Percentiles rank a stretch among this genome's conserved stretches.
Evolutionary conservation across 2,888 invertebrate genomes (phyloP).

Genomic region (Epirrhoe alternata): DNA sequence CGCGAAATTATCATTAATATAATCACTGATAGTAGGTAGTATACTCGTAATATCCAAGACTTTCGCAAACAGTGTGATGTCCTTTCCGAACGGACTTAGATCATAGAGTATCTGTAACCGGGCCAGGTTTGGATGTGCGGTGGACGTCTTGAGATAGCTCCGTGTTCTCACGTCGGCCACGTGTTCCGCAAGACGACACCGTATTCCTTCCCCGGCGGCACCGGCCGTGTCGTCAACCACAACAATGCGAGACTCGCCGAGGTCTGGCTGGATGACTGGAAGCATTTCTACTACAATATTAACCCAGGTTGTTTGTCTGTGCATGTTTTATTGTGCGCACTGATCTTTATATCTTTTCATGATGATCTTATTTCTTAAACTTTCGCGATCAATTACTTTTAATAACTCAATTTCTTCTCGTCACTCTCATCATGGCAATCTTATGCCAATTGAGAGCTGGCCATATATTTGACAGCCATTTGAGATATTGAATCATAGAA

Average conservation of each 20-base stretch:
- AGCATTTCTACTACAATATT: conserved; percentile 99
- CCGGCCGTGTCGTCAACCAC: conserved; percentile 98
- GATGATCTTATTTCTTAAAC: neutral
- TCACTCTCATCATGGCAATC: too few species aligned
- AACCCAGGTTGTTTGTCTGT: conserved; percentile 91
- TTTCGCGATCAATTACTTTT: too few species aligned
- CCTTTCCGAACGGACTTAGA: neutral
- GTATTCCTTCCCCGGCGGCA: conserved; percentile 99
- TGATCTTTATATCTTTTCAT: neutral
- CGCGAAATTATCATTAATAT: too few species aligned
- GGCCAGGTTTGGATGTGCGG: conserved; percentile 99
- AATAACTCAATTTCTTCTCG: too few species aligned
- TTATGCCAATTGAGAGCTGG: too few species aligned
- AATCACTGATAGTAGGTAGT: too few species aligned
- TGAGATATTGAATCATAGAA: too few species aligned
- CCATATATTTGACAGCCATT: too few species aligned
- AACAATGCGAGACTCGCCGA: conserved; percentile 99
- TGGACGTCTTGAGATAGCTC: conserved; percentile 96
- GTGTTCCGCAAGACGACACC: conserved; percentile 99
- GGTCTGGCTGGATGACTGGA: conserved; percentile 99
- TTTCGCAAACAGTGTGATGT: neutral
- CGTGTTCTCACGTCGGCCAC: conserved; percentile 98
- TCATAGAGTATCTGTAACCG: conserved; percentile 25
- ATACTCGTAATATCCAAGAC: too few species aligned
- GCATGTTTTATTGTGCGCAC: conserved; percentile 15